Evolutionary conservation across 2,797 vertebrate species (phyloP).

Genomic region (Clarias pachynema): DNA sequence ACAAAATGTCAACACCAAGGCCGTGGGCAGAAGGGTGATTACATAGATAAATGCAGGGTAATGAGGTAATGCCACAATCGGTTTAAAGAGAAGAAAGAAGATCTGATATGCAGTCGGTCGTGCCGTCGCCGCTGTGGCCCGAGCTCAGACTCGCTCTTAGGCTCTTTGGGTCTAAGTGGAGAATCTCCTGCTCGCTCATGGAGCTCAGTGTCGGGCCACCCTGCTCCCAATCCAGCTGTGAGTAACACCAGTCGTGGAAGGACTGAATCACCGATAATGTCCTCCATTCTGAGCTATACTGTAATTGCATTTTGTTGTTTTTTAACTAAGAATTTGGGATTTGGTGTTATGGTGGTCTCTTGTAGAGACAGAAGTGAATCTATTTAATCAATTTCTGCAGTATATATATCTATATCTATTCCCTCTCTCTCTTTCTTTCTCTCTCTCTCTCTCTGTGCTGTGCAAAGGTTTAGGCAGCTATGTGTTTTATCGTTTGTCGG

Average conservation of each 20-base stretch:
- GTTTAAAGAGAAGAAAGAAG: background rate
- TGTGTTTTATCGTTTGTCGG: no score
- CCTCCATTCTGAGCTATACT: background rate
- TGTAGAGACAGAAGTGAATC: background rate
- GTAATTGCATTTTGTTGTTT: background rate
- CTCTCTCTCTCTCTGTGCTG: no score
- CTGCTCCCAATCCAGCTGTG: slow-evolving; percentile 47
- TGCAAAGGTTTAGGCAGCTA: no score
- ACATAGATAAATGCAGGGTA: no score
- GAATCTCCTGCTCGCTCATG: slow-evolving; percentile 16
- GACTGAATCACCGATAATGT: background rate
- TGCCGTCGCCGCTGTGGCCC: slow-evolving; percentile 19
- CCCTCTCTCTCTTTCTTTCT: no score
- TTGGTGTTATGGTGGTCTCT: background rate
- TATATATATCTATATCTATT: no score
- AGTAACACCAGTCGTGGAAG: slow-evolving; percentile 15
- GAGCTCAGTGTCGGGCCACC: slow-evolving; percentile 42
- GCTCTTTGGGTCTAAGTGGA: background rate
- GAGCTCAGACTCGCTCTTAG: slow-evolving; percentile 7
- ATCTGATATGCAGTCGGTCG: slow-evolving; percentile 42
- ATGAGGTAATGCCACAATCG: background rate
- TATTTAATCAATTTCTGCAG: no score
- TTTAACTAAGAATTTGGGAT: background rate
- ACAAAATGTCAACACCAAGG: background rate
- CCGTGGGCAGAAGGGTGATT: background rate